Percentiles rank a stretch among this genome's conserved stretches.
These are phyloP conservation scores for Matsumyia berberina DNA, from an alignment of 2,888 invertebrate species.

Conservation along the genomic window DNA sequence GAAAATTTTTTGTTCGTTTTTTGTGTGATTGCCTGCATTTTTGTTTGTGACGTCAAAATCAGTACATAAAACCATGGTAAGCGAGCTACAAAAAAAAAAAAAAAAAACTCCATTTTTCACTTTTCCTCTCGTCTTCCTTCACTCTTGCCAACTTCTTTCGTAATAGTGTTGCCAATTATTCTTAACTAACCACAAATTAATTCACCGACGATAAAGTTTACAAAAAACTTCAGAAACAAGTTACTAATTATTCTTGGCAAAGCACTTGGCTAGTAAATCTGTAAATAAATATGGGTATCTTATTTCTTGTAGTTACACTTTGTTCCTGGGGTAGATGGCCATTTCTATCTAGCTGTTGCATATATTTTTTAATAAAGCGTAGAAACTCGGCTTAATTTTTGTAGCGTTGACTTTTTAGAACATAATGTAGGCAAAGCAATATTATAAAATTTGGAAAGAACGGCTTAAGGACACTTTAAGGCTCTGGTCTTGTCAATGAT, in stretches of 20 bases:
- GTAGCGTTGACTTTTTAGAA: too few species aligned
- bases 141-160: slow-evolving; percentile 6
- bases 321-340: too few species aligned
- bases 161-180: slow-evolving; percentile 52
- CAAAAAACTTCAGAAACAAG: neutral
- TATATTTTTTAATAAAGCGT: too few species aligned
- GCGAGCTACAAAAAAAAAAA: slow-evolving; percentile 40
- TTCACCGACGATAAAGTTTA: neutral
- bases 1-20: slow-evolving; percentile 41
- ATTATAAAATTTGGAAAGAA: too few species aligned
- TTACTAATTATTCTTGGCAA: neutral
- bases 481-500: too few species aligned
- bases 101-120: slow-evolving; percentile 33
- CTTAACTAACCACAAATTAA: neutral
- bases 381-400: too few species aligned
- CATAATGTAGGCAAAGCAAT: too few species aligned
- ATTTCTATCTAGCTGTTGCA: too few species aligned
- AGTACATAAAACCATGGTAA: slow-evolving; percentile 66
- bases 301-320: neutral
- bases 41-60: slow-evolving; percentile 70
- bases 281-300: neutral
- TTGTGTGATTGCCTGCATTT: slow-evolving; percentile 67
- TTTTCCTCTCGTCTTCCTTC: slow-evolving; percentile 5
- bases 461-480: too few species aligned
- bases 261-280: neutral